phyloP scores from a whole-genome alignment of 2,797 vertebrate genomes.

The Oreochromis grahami region DNA sequence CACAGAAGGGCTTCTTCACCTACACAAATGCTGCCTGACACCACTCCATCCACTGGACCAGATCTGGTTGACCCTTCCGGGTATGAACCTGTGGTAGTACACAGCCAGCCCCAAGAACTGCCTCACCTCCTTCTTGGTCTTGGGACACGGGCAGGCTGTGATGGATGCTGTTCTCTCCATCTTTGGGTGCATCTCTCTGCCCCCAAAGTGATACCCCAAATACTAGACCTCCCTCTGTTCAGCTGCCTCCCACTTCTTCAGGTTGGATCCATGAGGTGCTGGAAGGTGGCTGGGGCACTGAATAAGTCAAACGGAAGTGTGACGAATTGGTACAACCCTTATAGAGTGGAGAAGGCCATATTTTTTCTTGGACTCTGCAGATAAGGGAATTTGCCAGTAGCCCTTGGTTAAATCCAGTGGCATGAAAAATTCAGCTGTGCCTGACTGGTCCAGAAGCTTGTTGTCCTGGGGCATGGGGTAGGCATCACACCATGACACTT shows the following conservation, averaged over 20 bases:
- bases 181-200: not conserved
- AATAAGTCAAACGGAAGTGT: not conserved
- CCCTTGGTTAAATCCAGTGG: not conserved
- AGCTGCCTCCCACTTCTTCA: not conserved
- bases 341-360: not conserved
- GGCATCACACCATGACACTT: not conserved
- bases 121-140: not conserved
- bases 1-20: fast-evolving
- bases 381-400: not conserved
- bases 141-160: fast-evolving
- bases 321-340: not conserved
- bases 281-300: not conserved
- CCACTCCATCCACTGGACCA: not conserved
- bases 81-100: fast-evolving
- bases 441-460: not conserved
- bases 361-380: not conserved
- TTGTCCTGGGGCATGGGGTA: not conserved
- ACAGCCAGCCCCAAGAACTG: fast-evolving
- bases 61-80: not conserved
- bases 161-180: not conserved
- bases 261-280: not conserved
- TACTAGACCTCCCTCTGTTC: not conserved
- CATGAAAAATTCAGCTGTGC: not conserved
- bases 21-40: not conserved
- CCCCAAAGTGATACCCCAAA: not conserved